Conservation (phyloP, 1,140 invertebrate genomes). For the Aradophagus sp. region DNA sequence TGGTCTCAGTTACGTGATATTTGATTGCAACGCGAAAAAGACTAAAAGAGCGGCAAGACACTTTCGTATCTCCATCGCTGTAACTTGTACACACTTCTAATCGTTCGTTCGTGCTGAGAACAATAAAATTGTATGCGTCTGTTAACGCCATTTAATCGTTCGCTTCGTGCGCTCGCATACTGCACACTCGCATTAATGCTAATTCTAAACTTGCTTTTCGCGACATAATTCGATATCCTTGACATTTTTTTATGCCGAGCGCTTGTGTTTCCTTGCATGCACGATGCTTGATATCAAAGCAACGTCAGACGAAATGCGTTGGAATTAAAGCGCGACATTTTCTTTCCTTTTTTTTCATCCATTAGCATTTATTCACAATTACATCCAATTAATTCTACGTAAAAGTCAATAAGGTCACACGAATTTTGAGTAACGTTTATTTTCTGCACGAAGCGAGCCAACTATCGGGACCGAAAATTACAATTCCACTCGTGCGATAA, state of each 20-base stretch:
- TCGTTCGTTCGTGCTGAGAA: constrained; percentile 21
- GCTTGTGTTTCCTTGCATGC: constrained; percentile 3
- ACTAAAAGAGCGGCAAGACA: neutral
- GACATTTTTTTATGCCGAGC: constrained; percentile 12
- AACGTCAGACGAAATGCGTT: neutral
- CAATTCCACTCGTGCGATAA: constrained; percentile 45
- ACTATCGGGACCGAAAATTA: constrained; percentile 48
- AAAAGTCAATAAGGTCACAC: constrained; percentile 27
- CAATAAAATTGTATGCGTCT: constrained; percentile 28
- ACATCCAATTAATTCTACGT: constrained; percentile 30
- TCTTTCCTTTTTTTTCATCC: no score
- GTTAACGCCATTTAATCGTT: constrained; percentile 18
- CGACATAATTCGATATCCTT: constrained; percentile 22
- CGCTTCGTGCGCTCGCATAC: constrained; percentile 32
- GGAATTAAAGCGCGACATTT: neutral
- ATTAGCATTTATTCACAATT: constrained; percentile 32
- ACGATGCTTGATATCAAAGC: no score
- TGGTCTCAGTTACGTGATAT: no score
- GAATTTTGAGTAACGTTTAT: constrained; percentile 43
- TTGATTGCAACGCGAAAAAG: no score
- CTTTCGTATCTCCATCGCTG: constrained; percentile 2
- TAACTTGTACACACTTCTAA: constrained; percentile 15
- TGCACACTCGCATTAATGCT: constrained; percentile 31
- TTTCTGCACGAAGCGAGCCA: constrained; percentile 35
- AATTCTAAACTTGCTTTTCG: constrained; percentile 40